phyloP scores from a whole-genome alignment of 2,888 invertebrate species.

The Galerucella pusilla region DNA sequence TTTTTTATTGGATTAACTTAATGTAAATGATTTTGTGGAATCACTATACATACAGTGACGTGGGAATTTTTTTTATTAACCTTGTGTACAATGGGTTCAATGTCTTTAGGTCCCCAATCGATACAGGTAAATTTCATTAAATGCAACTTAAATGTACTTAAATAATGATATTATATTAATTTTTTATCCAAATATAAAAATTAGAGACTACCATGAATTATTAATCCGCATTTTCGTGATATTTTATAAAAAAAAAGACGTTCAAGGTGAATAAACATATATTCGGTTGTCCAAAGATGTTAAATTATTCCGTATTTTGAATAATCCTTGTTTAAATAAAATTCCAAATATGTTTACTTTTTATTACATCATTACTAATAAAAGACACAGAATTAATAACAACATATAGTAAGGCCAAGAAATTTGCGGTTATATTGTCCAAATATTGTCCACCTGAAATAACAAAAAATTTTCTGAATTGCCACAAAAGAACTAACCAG shows the following conservation, averaged over 20 bases:
- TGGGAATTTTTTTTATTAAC: conserved; percentile 7
- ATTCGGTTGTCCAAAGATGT: too few relatives aligned
- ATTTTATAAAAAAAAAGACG: background rate
- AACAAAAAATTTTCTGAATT: too few relatives aligned
- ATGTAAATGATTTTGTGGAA: background rate
- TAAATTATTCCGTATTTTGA: background rate
- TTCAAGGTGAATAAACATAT: too few relatives aligned
- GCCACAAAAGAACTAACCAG: too few relatives aligned
- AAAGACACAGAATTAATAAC: background rate
- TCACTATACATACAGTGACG: background rate
- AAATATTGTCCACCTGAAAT: too few relatives aligned
- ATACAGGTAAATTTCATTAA: background rate
- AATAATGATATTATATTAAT: too few relatives aligned
- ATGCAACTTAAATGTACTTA: too few relatives aligned
- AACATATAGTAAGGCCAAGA: too few relatives aligned
- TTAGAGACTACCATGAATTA: too few relatives aligned
- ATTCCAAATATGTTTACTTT: background rate
- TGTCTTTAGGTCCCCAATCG: conserved; percentile 9
- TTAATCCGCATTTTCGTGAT: background rate
- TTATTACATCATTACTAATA: background rate
- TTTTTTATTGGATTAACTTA: conserved; percentile 8
- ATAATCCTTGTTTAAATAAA: background rate
- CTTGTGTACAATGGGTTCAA: conserved; percentile 13
- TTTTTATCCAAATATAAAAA: too few relatives aligned
- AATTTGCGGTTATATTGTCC: too few relatives aligned